Evolutionary conservation across 2,888 invertebrate genomes (phyloP), one percentile per base, ranked within the genome.

Genomic region (Crossocerus cetratus): DNA sequence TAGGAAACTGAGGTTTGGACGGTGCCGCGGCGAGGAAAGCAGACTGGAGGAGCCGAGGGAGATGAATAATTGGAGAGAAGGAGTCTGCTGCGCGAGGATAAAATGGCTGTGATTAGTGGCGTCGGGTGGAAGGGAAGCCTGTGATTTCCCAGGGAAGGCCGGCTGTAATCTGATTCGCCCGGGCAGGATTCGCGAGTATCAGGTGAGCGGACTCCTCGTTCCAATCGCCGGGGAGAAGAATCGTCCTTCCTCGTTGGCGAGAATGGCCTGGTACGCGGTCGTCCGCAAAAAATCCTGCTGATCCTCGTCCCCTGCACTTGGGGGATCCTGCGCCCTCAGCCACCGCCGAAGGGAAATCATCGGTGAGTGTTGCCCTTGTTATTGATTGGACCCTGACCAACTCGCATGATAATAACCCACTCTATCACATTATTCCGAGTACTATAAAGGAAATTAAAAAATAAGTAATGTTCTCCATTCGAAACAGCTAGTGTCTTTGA

Each of bases 91-190:
- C 20, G 18, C 13, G 54, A 63, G 69, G 70, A 78, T 84, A 87
- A 84, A 85, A 87, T 87, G 87, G 86, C 86, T 83, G 86, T 84
- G 86, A 85, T 83, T 79, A 78, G 76, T 69, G 74, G 78, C 76
- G 75, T 63, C 68, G 62, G 57, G 61, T 21, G 32, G 3, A 62
- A 8, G 56, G 32, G 59, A 55, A 63, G 62, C 64, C 49, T 66
- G 80, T 80, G 79, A 79, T 57, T 55, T 42, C 18, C 32, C 44
- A 13, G 13, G 32, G 22, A 13, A 45, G n/a, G 60, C 16, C 21
- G n/a, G 20, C 14, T 14, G 22, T 49, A 49, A 49, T 49, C 16
- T 49, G 49, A 49, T 49, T 32, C 11, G 3, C 32, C 32, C 32
- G 32, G 32, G 8, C 32, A 32, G 5, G 32, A 32, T 32, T 32